phyloP scores from a whole-genome alignment of 2,888 invertebrate species.

The Iphiclides podalirius region DNA sequence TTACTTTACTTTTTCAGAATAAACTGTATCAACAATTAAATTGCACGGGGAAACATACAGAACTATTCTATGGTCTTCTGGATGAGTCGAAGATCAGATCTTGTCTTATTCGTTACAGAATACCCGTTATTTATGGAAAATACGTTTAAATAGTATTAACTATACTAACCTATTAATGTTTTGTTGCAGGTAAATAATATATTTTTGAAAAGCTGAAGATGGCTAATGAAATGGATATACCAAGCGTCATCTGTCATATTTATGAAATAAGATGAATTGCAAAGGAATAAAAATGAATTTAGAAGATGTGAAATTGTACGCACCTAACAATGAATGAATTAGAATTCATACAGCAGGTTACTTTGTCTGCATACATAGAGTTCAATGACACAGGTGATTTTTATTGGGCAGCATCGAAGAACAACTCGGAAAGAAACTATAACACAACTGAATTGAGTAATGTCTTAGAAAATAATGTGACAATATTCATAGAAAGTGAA shows the following conservation, averaged over 20 bases:
- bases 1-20: too few species aligned
- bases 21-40: too few species aligned
- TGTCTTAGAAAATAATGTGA: slow-evolving; percentile 41
- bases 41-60: too few species aligned
- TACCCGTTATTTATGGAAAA: too few species aligned
- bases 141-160: too few species aligned
- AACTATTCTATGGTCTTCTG: too few species aligned
- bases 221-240: slow-evolving; percentile 43
- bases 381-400: slow-evolving; percentile 32
- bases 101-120: too few species aligned
- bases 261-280: slow-evolving; percentile 71
- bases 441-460: slow-evolving; percentile 34
- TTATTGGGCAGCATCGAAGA: slow-evolving; percentile 36
- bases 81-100: too few species aligned
- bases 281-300: slow-evolving; percentile 52
- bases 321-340: slow-evolving; percentile 63
- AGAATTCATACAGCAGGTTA: slow-evolving; percentile 31
- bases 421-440: slow-evolving; percentile 35
- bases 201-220: slow-evolving; percentile 29
- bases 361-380: slow-evolving; percentile 26
- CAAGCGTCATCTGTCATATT: slow-evolving; percentile 51
- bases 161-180: too few species aligned
- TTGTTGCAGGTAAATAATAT: slow-evolving; percentile 53
- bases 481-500: slow-evolving; percentile 34
- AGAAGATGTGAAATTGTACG: slow-evolving; percentile 36